Evolutionary conservation across 2,888 invertebrate genomes (phyloP), one percentile per base, ranked within the genome.

Genomic region (Antitype chi): DNA sequence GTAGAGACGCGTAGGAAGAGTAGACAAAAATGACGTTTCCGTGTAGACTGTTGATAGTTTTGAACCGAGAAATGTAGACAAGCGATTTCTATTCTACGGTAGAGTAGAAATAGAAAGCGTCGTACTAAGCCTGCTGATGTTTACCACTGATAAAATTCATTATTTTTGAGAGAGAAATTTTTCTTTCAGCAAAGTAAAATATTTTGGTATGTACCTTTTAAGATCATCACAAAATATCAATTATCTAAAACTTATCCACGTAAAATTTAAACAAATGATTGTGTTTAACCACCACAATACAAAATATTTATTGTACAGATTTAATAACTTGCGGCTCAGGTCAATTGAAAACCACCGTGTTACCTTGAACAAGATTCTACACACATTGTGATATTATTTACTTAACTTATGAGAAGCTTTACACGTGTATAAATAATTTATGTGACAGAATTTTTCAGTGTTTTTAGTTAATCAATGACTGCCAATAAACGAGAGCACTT

Each of bases 331-430:
- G 81, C 20, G 78, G 83, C 32, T 15, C 72, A 74, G 76, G 84
- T 88, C 81, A 73, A 73, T 75, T 86, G 82, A 68, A 86, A 84
- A 82, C 82, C 82, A 70, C 88, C 15, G 32, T 4, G 43, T 71
- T 66, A 75, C 79, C 80, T 86, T 84, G 81, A 68, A 68, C 79
- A 64, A 68, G 62, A 71, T 74, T 73, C 81, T 60, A 55, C 23
- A 23, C 38, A 67, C 23, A 52, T 70, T 71, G 57, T 78, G 28
- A 43, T 67, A 81, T 63, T 82, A 71, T 69, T 84, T 60, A 59
- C 81, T 68, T 23, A 64, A 53, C 28, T 66, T 55, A 57, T 8
- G 43, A 43, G 25, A 53, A 23, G 17, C 32, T 60, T 25, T 9
- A 71, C 17, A 20, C 13, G 25, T 59, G 13, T 7, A 67, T 5